Percentiles rank a stretch among this genome's conserved stretches.
Conservation (phyloP, 2,113 vertebrate genomes). For the Arothron firmamentum region DNA sequence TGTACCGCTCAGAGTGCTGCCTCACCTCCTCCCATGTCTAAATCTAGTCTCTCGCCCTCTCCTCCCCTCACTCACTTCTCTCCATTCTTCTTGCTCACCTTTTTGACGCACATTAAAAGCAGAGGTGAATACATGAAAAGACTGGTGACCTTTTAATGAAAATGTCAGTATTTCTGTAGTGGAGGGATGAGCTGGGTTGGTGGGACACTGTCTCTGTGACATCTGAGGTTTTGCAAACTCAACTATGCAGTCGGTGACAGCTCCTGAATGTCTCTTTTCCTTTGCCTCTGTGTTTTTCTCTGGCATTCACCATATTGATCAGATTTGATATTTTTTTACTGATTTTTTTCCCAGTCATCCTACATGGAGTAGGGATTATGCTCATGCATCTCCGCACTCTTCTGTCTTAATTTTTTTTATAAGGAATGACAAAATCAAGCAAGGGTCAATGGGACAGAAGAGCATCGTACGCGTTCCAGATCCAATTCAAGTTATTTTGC, state of each 20-base stretch:
- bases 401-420: background rate
- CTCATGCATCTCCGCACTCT: too few relatives aligned
- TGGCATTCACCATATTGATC: constrained; percentile 6
- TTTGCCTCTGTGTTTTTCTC: constrained; percentile 11
- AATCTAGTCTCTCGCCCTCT: constrained; percentile 36
- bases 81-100: constrained; percentile 68
- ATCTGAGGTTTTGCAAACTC: constrained; percentile 55
- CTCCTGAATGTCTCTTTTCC: constrained; percentile 48
- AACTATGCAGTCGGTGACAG: constrained; percentile 51
- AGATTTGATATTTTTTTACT: background rate
- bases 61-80: constrained; percentile 65
- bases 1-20: constrained; percentile 56
- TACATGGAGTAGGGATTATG: too few relatives aligned
- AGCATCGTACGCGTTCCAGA: background rate
- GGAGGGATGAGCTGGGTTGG: background rate
- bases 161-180: constrained; percentile 77
- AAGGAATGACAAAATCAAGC: constrained; percentile 1
- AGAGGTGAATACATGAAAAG: constrained; percentile 82
- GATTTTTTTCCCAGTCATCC: background rate
- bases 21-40: constrained; percentile 43
- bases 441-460: background rate
- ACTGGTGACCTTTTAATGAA: constrained; percentile 86
- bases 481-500: constrained; percentile 24
- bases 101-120: constrained; percentile 83
- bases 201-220: constrained; percentile 48